A percentile compares a stretch with the other conserved stretches of the same genome.
phyloP scores from a whole-genome alignment of 2,888 invertebrate genomes.

The Diadromus collaris region DNA sequence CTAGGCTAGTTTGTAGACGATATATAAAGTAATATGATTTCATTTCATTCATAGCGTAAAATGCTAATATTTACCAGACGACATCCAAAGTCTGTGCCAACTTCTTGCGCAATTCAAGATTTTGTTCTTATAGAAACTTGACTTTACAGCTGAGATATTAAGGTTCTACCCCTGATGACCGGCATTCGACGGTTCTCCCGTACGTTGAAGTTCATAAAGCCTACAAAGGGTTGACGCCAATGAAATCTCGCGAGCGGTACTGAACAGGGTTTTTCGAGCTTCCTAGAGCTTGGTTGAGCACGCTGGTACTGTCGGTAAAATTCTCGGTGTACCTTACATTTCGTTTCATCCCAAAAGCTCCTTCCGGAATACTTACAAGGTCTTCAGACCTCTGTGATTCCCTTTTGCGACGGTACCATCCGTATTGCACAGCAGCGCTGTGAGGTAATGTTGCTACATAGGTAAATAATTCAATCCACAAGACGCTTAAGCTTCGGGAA shows the following conservation, averaged over 20 bases:
- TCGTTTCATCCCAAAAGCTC: slow-evolving; percentile 55
- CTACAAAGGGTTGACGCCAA: slow-evolving; percentile 27
- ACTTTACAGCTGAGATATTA: background rate
- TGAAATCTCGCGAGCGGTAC: slow-evolving; percentile 19
- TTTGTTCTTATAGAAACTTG: background rate
- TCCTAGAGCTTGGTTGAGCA: background rate
- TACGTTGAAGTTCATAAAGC: background rate
- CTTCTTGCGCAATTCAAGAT: background rate
- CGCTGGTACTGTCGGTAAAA: background rate
- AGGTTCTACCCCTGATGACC: background rate
- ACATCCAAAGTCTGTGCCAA: background rate
- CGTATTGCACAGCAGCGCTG: slow-evolving; percentile 1
- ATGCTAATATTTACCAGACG: background rate
- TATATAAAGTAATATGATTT: background rate
- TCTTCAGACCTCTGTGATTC: slow-evolving; percentile 32
- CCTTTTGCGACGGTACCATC: slow-evolving; percentile 33
- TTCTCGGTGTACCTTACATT: slow-evolving; percentile 31
- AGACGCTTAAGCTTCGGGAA: slow-evolving; percentile 27
- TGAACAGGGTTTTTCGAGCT: background rate
- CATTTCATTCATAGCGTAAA: background rate
- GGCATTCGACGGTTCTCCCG: background rate
- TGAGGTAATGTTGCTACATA: background rate
- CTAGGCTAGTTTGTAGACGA: background rate
- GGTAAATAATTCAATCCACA: slow-evolving; percentile 27
- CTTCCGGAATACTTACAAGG: slow-evolving; percentile 44